A percentile compares a stretch with the other conserved stretches of the same genome.
These are phyloP conservation scores for Indicator maculatus DNA, from an alignment of 2,113 vertebrate species.

Conservation along the genomic window DNA sequence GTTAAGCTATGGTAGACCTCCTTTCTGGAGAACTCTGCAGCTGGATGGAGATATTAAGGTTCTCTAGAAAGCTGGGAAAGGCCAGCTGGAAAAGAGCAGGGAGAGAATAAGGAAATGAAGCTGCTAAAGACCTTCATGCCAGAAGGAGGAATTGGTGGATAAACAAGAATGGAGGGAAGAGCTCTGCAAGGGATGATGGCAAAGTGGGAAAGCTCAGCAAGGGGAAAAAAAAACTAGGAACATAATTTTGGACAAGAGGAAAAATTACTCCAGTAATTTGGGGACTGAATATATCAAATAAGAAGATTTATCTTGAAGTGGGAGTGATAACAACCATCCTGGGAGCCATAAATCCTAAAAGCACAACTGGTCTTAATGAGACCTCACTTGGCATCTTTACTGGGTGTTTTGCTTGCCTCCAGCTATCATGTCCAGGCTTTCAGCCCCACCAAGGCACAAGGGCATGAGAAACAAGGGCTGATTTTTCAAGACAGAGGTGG, in stretches of 20 bases:
- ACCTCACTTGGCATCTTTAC: background rate
- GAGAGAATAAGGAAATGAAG: background rate
- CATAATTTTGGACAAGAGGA: background rate
- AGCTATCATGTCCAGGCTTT: background rate
- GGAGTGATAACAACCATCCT: background rate
- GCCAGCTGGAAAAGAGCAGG: background rate
- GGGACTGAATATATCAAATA: background rate
- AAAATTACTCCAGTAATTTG: background rate
- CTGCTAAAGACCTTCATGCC: background rate
- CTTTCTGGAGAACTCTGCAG: background rate
- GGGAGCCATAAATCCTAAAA: background rate
- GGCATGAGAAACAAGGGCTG: background rate
- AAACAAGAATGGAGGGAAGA: background rate
- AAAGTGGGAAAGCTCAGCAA: background rate
- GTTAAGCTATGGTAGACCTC: background rate
- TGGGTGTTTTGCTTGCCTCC: background rate
- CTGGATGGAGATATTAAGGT: background rate
- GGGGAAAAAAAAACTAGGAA: background rate
- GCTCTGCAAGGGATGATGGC: background rate
- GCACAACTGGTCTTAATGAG: background rate
- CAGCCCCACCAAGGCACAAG: background rate
- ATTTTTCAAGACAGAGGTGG: background rate
- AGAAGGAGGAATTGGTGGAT: accelerated
- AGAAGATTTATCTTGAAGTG: background rate
- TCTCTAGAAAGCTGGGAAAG: background rate